These are phyloP conservation scores for Enteromius radiatus DNA, from an alignment of 2,797 vertebrate genomes.

Conservation along the genomic window DNA sequence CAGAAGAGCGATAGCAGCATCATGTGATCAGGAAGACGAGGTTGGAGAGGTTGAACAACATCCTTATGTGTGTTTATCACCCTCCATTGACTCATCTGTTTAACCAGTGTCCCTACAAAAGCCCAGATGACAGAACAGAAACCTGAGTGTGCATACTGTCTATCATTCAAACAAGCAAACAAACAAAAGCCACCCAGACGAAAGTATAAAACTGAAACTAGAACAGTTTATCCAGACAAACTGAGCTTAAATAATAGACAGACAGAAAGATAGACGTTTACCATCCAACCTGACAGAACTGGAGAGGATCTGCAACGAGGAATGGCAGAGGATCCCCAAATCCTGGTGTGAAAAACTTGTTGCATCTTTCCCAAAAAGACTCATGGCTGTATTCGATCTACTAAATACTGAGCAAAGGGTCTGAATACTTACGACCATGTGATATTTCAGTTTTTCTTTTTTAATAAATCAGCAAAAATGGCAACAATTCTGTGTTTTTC, in stretches of 20 bases:
- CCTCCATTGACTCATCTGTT: constrained; percentile 23
- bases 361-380: too few species aligned
- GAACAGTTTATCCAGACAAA: neutral
- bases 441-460: too few species aligned
- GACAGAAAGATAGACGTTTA: neutral
- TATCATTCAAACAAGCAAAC: neutral
- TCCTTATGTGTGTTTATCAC: constrained; percentile 22
- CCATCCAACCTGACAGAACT: too few species aligned
- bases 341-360: too few species aligned
- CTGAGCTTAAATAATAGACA: neutral
- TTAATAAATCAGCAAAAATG: too few species aligned
- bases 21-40: constrained; percentile 4
- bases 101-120: constrained; percentile 1
- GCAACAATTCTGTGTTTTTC: too few species aligned
- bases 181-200: neutral
- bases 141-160: neutral
- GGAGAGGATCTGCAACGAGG: too few species aligned
- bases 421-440: too few species aligned
- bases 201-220: neutral
- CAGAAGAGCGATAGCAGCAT: neutral
- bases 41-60: neutral
- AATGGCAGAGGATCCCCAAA: too few species aligned
- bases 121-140: neutral
- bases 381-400: too few species aligned
- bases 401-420: too few species aligned